These are phyloP conservation scores for Manacus vitellinus DNA, from an alignment of 2,113 vertebrate species.

Conservation along the genomic window DNA sequence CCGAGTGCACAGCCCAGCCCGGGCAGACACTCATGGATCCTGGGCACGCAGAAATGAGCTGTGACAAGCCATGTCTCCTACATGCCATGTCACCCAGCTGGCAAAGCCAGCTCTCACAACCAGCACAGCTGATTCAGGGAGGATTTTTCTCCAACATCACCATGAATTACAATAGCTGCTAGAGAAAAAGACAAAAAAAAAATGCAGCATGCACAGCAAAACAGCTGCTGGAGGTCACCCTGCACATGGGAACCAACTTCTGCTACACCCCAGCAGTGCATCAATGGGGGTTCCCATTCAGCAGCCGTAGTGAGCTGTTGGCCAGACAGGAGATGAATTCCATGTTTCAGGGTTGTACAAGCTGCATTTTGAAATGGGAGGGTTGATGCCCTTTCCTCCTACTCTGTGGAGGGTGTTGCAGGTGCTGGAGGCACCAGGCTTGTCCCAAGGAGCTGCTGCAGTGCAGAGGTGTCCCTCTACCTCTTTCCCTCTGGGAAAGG, in stretches of 20 bases:
- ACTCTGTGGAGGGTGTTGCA: not conserved
- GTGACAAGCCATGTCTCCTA: not conserved
- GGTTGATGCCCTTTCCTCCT: not conserved
- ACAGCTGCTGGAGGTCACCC: not conserved
- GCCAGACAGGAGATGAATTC: not conserved
- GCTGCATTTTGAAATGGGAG: not conserved
- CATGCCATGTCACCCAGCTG: not conserved
- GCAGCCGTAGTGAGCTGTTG: not conserved
- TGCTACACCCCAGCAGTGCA: not conserved
- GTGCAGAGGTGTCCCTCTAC: not conserved
- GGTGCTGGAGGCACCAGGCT: not conserved
- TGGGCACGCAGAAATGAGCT: fast-evolving
- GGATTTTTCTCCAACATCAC: not conserved
- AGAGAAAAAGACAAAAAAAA: not conserved
- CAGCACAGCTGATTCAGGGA: not conserved
- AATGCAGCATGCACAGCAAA: fast-evolving
- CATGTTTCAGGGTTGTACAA: not conserved
- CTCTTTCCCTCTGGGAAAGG: not conserved
- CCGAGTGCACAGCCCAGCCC: not conserved
- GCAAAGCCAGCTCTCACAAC: not conserved
- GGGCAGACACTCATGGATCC: not conserved
- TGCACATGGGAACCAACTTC: not conserved
- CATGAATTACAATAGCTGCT: not conserved
- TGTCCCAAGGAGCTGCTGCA: not conserved
- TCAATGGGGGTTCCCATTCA: not conserved